These are phyloP conservation scores for Heterodera carotae DNA, from an alignment of 1,140 invertebrate species.

Conservation along the genomic window DNA sequence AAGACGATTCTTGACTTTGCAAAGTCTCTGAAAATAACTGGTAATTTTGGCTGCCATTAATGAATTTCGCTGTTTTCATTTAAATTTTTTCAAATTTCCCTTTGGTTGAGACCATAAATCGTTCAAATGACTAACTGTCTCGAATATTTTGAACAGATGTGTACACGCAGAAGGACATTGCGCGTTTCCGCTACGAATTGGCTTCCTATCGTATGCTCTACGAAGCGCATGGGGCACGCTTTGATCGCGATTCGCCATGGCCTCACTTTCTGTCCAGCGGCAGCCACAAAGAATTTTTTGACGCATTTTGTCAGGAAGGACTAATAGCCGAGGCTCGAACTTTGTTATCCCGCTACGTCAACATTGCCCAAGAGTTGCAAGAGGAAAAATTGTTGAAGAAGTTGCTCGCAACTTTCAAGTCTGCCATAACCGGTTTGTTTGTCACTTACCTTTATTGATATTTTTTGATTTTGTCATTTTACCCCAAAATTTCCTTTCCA, in stretches of 20 bases:
- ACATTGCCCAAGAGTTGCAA: slow-evolving; percentile 14
- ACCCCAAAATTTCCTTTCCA: no score
- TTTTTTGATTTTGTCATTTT: slow-evolving; percentile 21
- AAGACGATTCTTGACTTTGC: slow-evolving; percentile 25
- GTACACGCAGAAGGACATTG: slow-evolving; percentile 33
- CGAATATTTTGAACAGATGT: slow-evolving; percentile 29
- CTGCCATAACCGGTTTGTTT: slow-evolving; percentile 8
- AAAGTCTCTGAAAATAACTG: slow-evolving; percentile 24
- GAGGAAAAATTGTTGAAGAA: not conserved
- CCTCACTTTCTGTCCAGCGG: slow-evolving; percentile 14
- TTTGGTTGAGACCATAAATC: not conserved
- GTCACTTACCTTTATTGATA: not conserved
- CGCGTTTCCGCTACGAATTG: slow-evolving; percentile 34
- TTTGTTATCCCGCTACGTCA: slow-evolving; percentile 29
- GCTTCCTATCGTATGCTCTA: slow-evolving; percentile 33
- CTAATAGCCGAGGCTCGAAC: slow-evolving; percentile 28
- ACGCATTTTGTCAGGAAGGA: slow-evolving; percentile 28
- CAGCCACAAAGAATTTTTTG: slow-evolving; percentile 33
- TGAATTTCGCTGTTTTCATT: no score
- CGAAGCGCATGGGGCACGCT: not conserved
- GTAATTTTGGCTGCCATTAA: slow-evolving; percentile 28
- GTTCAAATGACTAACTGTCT: not conserved
- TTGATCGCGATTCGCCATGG: slow-evolving; percentile 14
- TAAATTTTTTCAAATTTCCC: not conserved
- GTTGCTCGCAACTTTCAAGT: slow-evolving; percentile 15